Conservation (phyloP, 2,888 invertebrate genomes). For the Athetis lepigone region DNA sequence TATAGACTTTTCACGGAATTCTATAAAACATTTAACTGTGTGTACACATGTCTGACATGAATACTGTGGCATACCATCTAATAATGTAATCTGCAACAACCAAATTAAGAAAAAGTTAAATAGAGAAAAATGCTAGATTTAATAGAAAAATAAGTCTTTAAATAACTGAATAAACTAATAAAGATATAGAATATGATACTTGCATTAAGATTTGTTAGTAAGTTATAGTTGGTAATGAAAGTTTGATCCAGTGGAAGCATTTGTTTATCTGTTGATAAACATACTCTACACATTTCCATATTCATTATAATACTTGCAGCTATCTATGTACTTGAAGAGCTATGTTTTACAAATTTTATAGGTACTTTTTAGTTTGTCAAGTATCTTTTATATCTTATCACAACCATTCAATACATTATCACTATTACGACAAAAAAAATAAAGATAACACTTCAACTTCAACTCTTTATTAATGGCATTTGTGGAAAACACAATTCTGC, state of each 20-base stretch:
- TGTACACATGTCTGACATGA: slow-evolving; percentile 72
- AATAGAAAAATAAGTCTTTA: neutral
- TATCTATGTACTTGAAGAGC: neutral
- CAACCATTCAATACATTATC: neutral
- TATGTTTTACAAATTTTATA: neutral
- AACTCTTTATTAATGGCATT: too few relatives aligned
- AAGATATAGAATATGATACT: slow-evolving; percentile 48
- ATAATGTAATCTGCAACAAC: slow-evolving; percentile 69
- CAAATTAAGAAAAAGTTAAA: neutral
- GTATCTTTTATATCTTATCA: slow-evolving; percentile 6
- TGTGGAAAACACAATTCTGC: too few relatives aligned
- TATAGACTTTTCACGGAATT: slow-evolving; percentile 75
- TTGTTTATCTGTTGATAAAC: slow-evolving; percentile 69
- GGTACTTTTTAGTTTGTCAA: neutral
- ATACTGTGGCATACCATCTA: slow-evolving; percentile 74
- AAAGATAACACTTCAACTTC: too few relatives aligned
- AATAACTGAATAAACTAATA: neutral
- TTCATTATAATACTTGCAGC: neutral
- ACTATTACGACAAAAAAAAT: too few relatives aligned
- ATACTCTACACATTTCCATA: slow-evolving; percentile 80
- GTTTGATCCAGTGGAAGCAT: slow-evolving; percentile 69
- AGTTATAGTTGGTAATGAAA: slow-evolving; percentile 73
- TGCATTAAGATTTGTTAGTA: slow-evolving; percentile 79
- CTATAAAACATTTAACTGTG: slow-evolving; percentile 68
- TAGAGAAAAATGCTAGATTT: too few relatives aligned